Evolutionary conservation across 2,797 vertebrate genomes (phyloP).

Genomic region (Enteromius afrohamiltoni): DNA sequence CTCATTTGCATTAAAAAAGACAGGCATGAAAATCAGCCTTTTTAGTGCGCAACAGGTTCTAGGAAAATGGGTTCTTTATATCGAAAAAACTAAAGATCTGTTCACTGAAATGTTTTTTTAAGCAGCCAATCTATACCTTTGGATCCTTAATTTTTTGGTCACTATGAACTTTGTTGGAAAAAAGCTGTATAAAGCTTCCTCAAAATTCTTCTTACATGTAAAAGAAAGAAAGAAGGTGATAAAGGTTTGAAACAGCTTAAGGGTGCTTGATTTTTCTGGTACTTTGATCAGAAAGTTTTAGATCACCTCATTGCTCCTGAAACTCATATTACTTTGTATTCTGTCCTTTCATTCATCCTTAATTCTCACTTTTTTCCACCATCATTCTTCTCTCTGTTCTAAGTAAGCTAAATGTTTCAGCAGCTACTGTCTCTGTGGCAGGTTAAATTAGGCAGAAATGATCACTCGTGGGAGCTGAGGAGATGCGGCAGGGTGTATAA

Average conservation of each 20-base stretch:
- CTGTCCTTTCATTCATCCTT: not conserved
- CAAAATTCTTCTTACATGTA: not conserved
- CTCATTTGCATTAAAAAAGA: too few relatives aligned
- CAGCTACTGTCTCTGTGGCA: slow-evolving; percentile 27
- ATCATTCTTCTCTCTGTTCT: not conserved
- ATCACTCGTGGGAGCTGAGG: slow-evolving; percentile 45
- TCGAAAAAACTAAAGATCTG: too few relatives aligned
- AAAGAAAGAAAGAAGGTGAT: not conserved
- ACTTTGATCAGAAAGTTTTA: not conserved
- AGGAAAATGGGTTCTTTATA: too few relatives aligned
- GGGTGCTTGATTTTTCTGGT: not conserved
- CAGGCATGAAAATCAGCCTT: too few relatives aligned
- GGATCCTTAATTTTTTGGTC: not conserved
- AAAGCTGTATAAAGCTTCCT: not conserved
- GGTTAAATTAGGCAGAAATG: slow-evolving; percentile 53
- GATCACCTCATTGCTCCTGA: not conserved
- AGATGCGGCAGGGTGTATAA: slow-evolving; percentile 45
- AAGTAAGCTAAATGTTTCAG: slow-evolving; percentile 22
- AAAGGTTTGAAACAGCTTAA: too few relatives aligned
- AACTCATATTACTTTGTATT: not conserved
- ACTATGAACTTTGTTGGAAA: not conserved
- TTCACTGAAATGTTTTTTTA: not conserved
- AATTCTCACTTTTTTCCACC: not conserved
- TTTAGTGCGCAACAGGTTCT: not conserved
- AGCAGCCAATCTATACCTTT: not conserved